Evolutionary conservation across 2,797 vertebrate species (phyloP).

Genomic region (Chanos chanos): DNA sequence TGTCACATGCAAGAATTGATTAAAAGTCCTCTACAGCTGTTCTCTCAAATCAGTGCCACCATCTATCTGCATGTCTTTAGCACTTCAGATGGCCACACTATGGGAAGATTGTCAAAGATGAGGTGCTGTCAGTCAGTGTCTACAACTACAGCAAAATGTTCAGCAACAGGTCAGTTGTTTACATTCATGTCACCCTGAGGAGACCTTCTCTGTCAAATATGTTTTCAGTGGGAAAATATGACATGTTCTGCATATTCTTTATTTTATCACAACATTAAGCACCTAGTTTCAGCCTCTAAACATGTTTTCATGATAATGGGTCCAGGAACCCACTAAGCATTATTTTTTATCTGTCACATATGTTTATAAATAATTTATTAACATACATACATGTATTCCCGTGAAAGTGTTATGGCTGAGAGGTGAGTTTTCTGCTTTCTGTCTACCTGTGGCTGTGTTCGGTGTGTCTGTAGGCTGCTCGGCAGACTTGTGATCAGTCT

Average conservation of each 20-base stretch:
- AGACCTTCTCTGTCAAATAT: too few relatives aligned
- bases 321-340: too few relatives aligned
- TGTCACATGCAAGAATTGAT: too few relatives aligned
- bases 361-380: too few relatives aligned
- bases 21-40: too few relatives aligned
- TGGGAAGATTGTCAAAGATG: conserved; percentile 72
- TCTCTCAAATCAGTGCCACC: conserved; percentile 7
- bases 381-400: too few relatives aligned
- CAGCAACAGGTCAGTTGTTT: conserved; percentile 78
- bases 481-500: conserved; percentile 84
- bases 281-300: too few relatives aligned
- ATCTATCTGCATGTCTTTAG: conserved; percentile 54
- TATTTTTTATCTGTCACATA: too few relatives aligned
- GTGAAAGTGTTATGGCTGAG: neutral
- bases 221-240: too few relatives aligned
- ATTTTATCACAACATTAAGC: too few relatives aligned
- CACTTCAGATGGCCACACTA: conserved; percentile 89
- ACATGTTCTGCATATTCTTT: too few relatives aligned
- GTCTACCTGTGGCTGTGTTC: conserved; percentile 12
- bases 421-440: neutral
- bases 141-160: conserved; percentile 90
- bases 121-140: conserved; percentile 79
- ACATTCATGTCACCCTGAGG: neutral
- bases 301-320: too few relatives aligned
- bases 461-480: conserved; percentile 68